Evolutionary conservation across 2,888 invertebrate genomes (phyloP).

Genomic region (Himalopsyche tibetana): DNA sequence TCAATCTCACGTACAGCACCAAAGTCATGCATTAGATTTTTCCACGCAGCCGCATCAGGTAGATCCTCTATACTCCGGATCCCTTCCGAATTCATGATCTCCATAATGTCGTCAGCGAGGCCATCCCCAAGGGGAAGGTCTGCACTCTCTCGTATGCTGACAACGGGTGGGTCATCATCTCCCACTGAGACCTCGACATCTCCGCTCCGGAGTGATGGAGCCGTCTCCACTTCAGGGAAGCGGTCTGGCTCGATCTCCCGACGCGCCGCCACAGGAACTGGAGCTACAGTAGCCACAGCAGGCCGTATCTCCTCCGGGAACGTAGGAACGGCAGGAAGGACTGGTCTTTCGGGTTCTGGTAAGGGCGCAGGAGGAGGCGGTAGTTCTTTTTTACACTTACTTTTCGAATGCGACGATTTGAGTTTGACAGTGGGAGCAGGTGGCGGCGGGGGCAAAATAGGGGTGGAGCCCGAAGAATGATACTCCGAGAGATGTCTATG

Average conservation of each 20-base stretch:
- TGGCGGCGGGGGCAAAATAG: conserved; percentile 74
- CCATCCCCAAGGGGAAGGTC: conserved; percentile 75
- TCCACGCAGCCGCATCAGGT: conserved; percentile 73
- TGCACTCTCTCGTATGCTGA: conserved; percentile 76
- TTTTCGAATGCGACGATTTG: conserved; percentile 69
- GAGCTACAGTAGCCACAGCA: conserved; percentile 56
- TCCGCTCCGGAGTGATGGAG: conserved; percentile 51
- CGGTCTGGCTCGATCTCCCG: conserved; percentile 49
- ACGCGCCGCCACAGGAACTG: conserved; percentile 48
- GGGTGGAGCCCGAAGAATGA: conserved; percentile 72
- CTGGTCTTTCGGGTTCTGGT: conserved; percentile 64
- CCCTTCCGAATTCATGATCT: conserved; percentile 76
- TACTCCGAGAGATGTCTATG: conserved; percentile 83
- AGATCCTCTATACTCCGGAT: conserved; percentile 76
- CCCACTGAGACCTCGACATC: conserved; percentile 75
- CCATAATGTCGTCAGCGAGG: conserved; percentile 75
- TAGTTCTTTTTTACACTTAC: conserved; percentile 75
- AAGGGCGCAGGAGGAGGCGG: conserved; percentile 66
- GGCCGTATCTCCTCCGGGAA: conserved; percentile 68
- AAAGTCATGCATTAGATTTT: conserved; percentile 76
- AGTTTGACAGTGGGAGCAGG: conserved; percentile 70
- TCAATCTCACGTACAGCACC: conserved; percentile 75
- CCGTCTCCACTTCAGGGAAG: conserved; percentile 55
- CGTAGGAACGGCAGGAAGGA: conserved; percentile 72
- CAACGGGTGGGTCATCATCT: conserved; percentile 75